Conservation (phyloP, 2,797 vertebrate genomes). For the Epinephelus awoara region DNA sequence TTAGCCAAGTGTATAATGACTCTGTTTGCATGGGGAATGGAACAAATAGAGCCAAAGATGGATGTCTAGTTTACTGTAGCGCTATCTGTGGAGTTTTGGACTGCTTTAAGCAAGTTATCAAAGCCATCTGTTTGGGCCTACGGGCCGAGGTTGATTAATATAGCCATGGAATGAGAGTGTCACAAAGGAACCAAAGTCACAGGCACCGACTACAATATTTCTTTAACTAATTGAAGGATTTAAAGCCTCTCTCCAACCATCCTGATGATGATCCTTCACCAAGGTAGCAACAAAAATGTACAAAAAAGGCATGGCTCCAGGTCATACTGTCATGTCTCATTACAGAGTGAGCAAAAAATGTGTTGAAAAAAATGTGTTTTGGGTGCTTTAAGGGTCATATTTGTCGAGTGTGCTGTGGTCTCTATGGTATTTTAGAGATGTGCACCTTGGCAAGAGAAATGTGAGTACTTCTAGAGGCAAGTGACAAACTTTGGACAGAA, state of each 20-base stretch:
- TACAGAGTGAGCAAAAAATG: constrained; percentile 22
- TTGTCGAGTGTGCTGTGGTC: constrained; percentile 19
- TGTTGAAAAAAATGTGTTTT: constrained; percentile 8
- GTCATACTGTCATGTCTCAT: constrained; percentile 42
- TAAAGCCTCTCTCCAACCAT: constrained; percentile 36
- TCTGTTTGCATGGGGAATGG: constrained; percentile 77
- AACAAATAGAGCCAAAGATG: constrained; percentile 79
- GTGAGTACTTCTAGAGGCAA: constrained; percentile 22
- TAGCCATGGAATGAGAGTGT: constrained; percentile 81
- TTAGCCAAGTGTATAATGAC: constrained; percentile 78
- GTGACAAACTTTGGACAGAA: constrained; percentile 21
- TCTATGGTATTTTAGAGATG: constrained; percentile 9
- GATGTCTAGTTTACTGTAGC: constrained; percentile 81
- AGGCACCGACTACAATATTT: constrained; percentile 80
- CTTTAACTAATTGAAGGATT: constrained; percentile 70
- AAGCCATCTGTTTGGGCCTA: constrained; percentile 83
- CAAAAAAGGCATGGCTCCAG: constrained; percentile 32
- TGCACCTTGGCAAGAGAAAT: constrained; percentile 6
- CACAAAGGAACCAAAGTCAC: constrained; percentile 80
- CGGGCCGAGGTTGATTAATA: constrained; percentile 87
- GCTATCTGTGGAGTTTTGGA: constrained; percentile 82
- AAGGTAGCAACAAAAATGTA: constrained; percentile 28
- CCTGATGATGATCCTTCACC: constrained; percentile 28
- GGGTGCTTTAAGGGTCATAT: constrained; percentile 20
- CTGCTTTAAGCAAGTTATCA: constrained; percentile 84